Evolutionary conservation across 92 coral and sea anemone genomes (phyloP), one percentile per base, ranked within the genome.

Genomic region (Galaxea fascicularis): DNA sequence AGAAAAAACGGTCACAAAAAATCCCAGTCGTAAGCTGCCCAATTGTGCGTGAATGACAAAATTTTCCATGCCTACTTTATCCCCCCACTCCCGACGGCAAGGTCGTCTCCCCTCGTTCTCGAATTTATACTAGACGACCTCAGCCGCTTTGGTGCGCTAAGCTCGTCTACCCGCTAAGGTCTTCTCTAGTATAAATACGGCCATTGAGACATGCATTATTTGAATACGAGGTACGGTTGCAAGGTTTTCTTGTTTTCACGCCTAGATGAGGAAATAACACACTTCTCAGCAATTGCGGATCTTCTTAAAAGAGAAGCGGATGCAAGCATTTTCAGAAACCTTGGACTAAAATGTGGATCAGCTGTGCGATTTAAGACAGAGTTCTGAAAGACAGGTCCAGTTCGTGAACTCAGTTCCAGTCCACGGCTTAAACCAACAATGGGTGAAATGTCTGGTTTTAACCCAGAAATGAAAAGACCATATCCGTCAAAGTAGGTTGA

Each of bases 371-470:
- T 82, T 24, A 82, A 82, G 49, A 16, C 22, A 0, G 79, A 82
- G 80, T 82, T 82, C 35, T 58, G 25, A 82, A 71, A 82, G 12
- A 12, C 10, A 2, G 15, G 31, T 59, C 79, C 80, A 69, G 28
- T 69, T 69, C 49, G 72, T 29, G 47, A 67, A 67, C 20, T 67
- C 46, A 67, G 5, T 67, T 18, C 74, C 26, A 69, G 27, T 69
- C 54, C 82, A 4, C 74, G 82, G 2, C 24, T 74, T 24, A 84
- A 84, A 58, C 74, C 85, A 68, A 80, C 85, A 14, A 80, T 66
- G 85, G 85, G 85, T 46, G 85, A 15, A 22, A 80, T 80, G 85
- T 80, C 65, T 4, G 85, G 85, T 24, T 80, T 80, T 68, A 45
- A 80, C 53, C 77, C 85, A 22, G 53, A 80, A 35, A 80, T 80